phyloP scores from a whole-genome alignment of 53 echinoderm and acorn worm genomes.

The Crossaster papposus region DNA sequence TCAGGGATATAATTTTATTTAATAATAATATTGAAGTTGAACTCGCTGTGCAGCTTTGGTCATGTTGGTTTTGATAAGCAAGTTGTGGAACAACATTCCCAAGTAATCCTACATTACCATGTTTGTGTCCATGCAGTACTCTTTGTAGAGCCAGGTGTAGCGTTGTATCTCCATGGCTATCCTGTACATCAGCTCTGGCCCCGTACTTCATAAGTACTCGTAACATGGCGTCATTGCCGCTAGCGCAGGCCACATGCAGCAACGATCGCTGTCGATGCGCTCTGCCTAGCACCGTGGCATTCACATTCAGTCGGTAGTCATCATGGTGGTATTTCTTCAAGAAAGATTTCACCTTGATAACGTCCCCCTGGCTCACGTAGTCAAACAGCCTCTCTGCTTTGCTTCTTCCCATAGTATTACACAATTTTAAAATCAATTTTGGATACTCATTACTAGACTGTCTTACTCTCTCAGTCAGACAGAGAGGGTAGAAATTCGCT shows the following conservation, averaged over 20 bases:
- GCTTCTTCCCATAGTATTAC: slow-evolving; percentile 68
- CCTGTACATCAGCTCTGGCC: slow-evolving; percentile 74
- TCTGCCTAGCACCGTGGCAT: slow-evolving; percentile 47
- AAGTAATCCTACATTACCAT: too few species aligned
- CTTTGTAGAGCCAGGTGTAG: slow-evolving; percentile 77
- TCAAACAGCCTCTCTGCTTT: slow-evolving; percentile 81
- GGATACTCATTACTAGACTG: too few species aligned
- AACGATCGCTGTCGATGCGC: slow-evolving; percentile 32
- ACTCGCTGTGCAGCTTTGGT: too few species aligned
- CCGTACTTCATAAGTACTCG: slow-evolving; percentile 73
- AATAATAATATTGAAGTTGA: too few species aligned
- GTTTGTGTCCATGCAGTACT: slow-evolving; percentile 72
- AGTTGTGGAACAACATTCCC: too few species aligned
- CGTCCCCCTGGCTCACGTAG: slow-evolving; percentile 79
- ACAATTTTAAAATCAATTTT: neutral
- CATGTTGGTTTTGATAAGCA: too few species aligned
- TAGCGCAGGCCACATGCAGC: slow-evolving; percentile 68
- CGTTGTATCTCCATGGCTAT: slow-evolving; percentile 79
- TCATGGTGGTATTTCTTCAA: slow-evolving; percentile 71
- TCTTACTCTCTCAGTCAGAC: too few species aligned
- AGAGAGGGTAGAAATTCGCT: too few species aligned
- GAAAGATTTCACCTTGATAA: slow-evolving; percentile 77
- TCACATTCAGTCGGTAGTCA: neutral
- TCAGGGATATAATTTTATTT: too few species aligned
- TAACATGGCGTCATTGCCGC: slow-evolving; percentile 75